Base-by-base conservation (phyloP, 2,888 invertebrate species). In the Caenorhabditis plicata region DNA sequence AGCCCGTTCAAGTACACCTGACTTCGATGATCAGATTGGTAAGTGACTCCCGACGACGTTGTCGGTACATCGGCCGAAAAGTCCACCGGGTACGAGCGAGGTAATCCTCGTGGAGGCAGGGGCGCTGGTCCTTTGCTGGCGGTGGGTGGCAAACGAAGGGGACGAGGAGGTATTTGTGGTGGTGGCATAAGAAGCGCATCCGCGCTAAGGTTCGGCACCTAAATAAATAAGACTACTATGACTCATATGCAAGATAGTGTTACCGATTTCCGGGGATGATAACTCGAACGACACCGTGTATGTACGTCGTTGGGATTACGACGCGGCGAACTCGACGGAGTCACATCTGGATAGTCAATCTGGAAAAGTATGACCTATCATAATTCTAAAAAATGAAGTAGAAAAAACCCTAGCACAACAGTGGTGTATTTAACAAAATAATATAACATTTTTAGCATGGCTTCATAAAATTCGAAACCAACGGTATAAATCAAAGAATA, bases 61-160 rank as follows among this genome's bases (percentile, higher is more conserved):
- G 71, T 56, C 1, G 71, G 71, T n/a, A 67, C 60, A 52, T 69
- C 71, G 4, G 67, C 57, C 1, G 71, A 69, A 36, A 71, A 69
- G 38, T 71, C 71, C 17, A 65, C 33, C 20, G 64, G 67, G 43
- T 71, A 71, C 27, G 67, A 62, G 23, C 69, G 36, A 0, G 66
- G 64, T 1, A 66, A 51, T 8, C 63, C 63, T n/a, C 66, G 42
- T n/a, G 66, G 69, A n/a, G 66, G 66, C 4, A 61, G 47, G n/a
- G 61, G 60, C 11, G 65, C 54, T 0, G 61, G 64, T 2, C 56
- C 56, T 47, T 61, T 61, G n/a, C 55, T 47, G 11, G 61, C 61
- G n/a, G 64, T 58, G 9, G 64, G 62, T 15, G 65, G 65, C 7
- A 66, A 41, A 9, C 62, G 35, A 4, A 64, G 50, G 5, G 66